Evolutionary conservation across 1,140 invertebrate species (phyloP).

Genomic region (Drosophila athabasca): DNA sequence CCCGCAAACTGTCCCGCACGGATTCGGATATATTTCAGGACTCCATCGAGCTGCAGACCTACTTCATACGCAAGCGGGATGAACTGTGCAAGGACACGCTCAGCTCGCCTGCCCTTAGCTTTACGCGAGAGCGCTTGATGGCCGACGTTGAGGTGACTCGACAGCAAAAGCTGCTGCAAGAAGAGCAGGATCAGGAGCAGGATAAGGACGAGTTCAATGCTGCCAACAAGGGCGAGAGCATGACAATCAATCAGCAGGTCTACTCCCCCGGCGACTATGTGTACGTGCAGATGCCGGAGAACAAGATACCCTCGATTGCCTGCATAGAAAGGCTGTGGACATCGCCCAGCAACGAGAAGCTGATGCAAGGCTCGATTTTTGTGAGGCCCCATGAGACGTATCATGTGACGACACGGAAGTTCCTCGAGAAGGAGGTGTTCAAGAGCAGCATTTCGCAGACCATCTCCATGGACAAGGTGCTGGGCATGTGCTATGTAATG

Average conservation of each 20-base stretch:
- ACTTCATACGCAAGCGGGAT: conserved; percentile 93
- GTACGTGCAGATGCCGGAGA: conserved; percentile 76
- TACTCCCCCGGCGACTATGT: conserved; percentile 82
- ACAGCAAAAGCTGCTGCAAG: conserved; percentile 91
- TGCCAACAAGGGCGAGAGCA: conserved; percentile 73
- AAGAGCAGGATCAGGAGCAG: conserved; percentile 89
- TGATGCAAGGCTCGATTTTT: conserved; percentile 94
- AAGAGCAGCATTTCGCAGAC: conserved; percentile 92
- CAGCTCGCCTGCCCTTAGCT: conserved; percentile 93
- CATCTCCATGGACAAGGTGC: conserved; percentile 93
- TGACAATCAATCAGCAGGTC: conserved; percentile 82
- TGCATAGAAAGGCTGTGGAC: conserved; percentile 95
- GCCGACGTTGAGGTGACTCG: conserved; percentile 90
- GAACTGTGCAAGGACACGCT: conserved; percentile 91
- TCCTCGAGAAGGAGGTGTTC: conserved; percentile 97
- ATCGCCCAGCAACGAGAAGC: conserved; percentile 92
- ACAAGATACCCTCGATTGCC: conserved; percentile 90
- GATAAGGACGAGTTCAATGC: conserved; percentile 70
- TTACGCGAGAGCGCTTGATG: conserved; percentile 89
- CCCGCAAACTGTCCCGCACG: conserved; percentile 92
- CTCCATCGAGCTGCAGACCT: conserved; percentile 95
- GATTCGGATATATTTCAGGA: conserved; percentile 97
- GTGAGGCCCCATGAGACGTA: conserved; percentile 95
- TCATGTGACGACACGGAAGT: conserved; percentile 97
- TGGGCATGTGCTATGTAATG: conserved; percentile 97